Evolutionary conservation across 1,140 invertebrate species (phyloP).

Genomic region (Limonius californicus): DNA sequence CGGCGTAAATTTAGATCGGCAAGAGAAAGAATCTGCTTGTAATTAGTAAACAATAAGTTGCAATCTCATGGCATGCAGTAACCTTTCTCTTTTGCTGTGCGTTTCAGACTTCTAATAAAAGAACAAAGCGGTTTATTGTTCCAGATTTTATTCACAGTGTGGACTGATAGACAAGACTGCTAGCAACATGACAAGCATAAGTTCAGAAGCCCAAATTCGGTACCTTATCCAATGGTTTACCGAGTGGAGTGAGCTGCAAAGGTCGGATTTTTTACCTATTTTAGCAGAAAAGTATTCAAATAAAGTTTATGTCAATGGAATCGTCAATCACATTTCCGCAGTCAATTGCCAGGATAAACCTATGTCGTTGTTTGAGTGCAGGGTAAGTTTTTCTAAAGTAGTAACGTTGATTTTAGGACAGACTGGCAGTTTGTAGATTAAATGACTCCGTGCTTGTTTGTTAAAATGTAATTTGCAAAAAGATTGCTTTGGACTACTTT

Average conservation of each 20-base stretch:
- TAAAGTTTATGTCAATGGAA: constrained; percentile 64
- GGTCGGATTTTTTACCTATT: constrained; percentile 76
- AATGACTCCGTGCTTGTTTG: too few relatives aligned
- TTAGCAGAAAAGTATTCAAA: constrained; percentile 65
- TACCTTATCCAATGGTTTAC: constrained; percentile 83
- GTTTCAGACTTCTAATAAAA: constrained; percentile 4
- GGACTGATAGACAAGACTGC: not conserved
- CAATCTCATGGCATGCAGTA: constrained; percentile 10
- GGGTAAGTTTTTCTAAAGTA: constrained; percentile 54
- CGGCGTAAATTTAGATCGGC: not conserved
- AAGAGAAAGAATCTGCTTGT: not conserved
- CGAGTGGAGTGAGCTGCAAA: constrained; percentile 84
- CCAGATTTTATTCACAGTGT: constrained; percentile 5
- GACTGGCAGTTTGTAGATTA: too few relatives aligned
- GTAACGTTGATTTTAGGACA: too few relatives aligned
- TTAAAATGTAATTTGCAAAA: too few relatives aligned
- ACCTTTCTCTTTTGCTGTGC: constrained; percentile 23
- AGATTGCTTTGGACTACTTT: too few relatives aligned
- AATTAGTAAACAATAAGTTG: constrained; percentile 10
- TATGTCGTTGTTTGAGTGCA: constrained; percentile 82
- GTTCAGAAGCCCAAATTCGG: constrained; percentile 65
- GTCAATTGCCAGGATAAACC: constrained; percentile 69
- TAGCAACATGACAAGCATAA: constrained; percentile 40
- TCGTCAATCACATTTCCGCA: constrained; percentile 65
- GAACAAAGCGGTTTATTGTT: constrained; percentile 13